Percentiles rank a stretch among this genome's conserved stretches.
These are phyloP conservation scores for Urosaurus nigricauda DNA, from an alignment of 2,797 vertebrate genomes.

Conservation along the genomic window DNA sequence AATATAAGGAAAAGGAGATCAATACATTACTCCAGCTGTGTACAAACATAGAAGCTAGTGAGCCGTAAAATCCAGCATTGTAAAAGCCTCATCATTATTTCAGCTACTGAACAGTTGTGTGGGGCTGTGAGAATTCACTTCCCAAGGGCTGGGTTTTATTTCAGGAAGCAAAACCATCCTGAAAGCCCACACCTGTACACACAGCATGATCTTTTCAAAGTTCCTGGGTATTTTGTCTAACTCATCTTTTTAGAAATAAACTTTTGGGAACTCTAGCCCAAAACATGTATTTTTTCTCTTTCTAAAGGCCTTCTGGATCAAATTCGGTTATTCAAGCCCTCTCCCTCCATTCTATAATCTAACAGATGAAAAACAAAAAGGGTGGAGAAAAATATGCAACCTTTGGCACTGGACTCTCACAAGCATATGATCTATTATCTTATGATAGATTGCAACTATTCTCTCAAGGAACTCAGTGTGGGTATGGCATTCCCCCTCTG, in stretches of 20 bases:
- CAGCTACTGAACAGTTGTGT: slow-evolving; percentile 28
- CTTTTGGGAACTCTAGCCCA: slow-evolving; percentile 53
- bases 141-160: slow-evolving; percentile 30
- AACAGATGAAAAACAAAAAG: slow-evolving; percentile 54
- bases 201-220: slow-evolving; percentile 40
- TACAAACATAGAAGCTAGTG: not conserved
- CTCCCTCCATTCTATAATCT: slow-evolving; percentile 39
- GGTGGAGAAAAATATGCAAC: slow-evolving; percentile 54
- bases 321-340: slow-evolving; percentile 57
- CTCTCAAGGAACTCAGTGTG: not conserved
- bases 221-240: not conserved
- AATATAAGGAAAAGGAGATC: slow-evolving; percentile 20
- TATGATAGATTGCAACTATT: not conserved
- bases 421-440: not conserved
- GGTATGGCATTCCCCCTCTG: no score
- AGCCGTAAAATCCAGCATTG: slow-evolving; percentile 39
- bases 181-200: slow-evolving; percentile 30
- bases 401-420: not conserved
- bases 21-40: not conserved
- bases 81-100: slow-evolving; percentile 27
- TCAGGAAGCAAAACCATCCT: slow-evolving; percentile 49
- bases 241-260: slow-evolving; percentile 54
- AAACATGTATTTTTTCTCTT: slow-evolving; percentile 58
- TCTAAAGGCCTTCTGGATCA: slow-evolving; percentile 46
- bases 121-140: slow-evolving; percentile 24